Conservation (phyloP, 2,113 vertebrate species). For the Tor tambroides region DNA sequence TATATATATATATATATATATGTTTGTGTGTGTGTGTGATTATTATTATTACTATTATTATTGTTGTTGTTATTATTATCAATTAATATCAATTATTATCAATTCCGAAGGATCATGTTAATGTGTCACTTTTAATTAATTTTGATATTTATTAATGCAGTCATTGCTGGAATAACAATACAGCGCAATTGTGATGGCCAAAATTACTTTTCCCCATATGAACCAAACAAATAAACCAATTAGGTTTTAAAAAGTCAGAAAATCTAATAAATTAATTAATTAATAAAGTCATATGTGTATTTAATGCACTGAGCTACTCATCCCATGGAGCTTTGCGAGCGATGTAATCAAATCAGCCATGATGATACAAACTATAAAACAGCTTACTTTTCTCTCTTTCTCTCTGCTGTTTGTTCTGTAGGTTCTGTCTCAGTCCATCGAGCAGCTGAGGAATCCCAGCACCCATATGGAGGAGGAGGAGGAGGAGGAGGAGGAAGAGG, state of each 20-base stretch:
- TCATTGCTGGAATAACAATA: no score
- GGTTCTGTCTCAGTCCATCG: slow-evolving; percentile 56
- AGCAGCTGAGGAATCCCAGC: slow-evolving; percentile 52
- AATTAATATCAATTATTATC: no score
- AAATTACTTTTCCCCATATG: no score
- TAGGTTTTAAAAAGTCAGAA: not conserved
- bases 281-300: not conserved
- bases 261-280: not conserved
- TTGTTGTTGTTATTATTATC: no score
- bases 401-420: not conserved
- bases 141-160: no score
- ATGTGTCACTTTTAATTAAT: no score
- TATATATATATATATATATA: no score
- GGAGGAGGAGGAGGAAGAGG: slow-evolving; percentile 49
- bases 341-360: not conserved
- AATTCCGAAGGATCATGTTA: no score
- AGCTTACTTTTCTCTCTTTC: not conserved
- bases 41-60: no score
- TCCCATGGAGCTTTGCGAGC: not conserved
- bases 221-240: no score
- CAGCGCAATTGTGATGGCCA: no score
- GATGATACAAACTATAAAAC: not conserved
- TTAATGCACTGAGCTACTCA: not conserved
- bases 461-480: slow-evolving; percentile 49
- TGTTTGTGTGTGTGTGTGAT: no score